Evolutionary conservation across 1,140 invertebrate genomes (phyloP), one percentile per base, ranked within the genome.

Genomic region (Drosophila mojavensis): DNA sequence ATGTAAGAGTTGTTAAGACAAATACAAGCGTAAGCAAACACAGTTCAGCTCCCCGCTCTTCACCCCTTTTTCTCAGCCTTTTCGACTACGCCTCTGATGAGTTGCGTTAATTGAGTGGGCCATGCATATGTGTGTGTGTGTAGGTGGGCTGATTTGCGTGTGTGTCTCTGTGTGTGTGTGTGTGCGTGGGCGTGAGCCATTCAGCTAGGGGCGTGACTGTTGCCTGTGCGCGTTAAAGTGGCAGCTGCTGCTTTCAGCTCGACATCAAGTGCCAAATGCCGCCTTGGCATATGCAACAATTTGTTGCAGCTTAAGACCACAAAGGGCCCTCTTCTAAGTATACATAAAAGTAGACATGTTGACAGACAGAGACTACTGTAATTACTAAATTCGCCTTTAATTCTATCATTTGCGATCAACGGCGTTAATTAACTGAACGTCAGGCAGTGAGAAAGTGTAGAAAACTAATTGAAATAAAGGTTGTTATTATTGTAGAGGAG

Each of bases 31-130:
- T 64, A 61, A 68, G 64, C 59, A 69, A 67, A 67, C 50, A 60
- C 39, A 30, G 10, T 47, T 4, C 43, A 24, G 48, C 45, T 3
- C 56, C 45, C n/a, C 55, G 6, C 2, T 24, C 20, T 24, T 24
- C 30, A 26, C 30, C n/a, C 30, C 20, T 13, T 26, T 17, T 6
- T 5, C 20, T 11, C 30, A 5, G 0, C 5, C 17, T 13, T 28
- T 28, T 11, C 33, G 53, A 41, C 20, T 63, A 53, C 41, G 43
- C 64, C 81, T 70, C 77, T 73, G 62, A 75, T 53, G 76, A 88
- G 79, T 71, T 89, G 83, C 54, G 79, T 88, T 89, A 89, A 88
- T 88, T 88, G 83, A 88, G 83, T 88, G 83, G 83, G 84, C 76
- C 59, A 28, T 47, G 51, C 47, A 17, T 58, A 41, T 58, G n/a